These are phyloP conservation scores for Thysanoteuthis rhombus DNA, from an alignment of 2,888 invertebrate species.

Conservation along the genomic window DNA sequence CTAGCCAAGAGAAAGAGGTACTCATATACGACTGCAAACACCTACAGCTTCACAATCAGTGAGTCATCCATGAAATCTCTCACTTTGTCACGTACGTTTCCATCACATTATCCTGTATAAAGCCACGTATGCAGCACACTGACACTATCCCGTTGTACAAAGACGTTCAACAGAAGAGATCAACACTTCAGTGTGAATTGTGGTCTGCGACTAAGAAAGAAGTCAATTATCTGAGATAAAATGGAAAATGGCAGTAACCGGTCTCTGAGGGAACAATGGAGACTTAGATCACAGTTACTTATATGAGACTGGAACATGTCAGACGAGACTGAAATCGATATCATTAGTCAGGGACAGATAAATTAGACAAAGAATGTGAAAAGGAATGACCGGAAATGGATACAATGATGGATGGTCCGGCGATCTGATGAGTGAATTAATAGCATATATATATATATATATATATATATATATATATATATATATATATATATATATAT, in stretches of 20 bases:
- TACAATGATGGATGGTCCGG: neutral
- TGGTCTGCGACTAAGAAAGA: neutral
- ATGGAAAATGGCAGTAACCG: neutral
- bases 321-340: neutral
- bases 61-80: neutral
- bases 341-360: neutral
- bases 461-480: no score
- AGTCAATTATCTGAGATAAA: neutral
- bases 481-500: no score
- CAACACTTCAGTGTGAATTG: neutral
- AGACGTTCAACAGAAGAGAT: neutral
- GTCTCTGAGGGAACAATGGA: neutral
- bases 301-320: slow-evolving; percentile 12
- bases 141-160: neutral
- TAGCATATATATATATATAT: neutral
- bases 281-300: neutral
- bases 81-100: neutral
- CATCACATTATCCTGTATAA: neutral
- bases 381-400: neutral
- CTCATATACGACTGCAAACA: no score
- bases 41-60: no score
- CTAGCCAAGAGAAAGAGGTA: no score
- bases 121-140: neutral
- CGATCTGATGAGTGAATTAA: neutral
- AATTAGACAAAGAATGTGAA: neutral